Percentiles rank a stretch among this genome's conserved stretches.
These are phyloP conservation scores for Pedionomus torquatus DNA, from an alignment of 2,113 vertebrate species.

Conservation along the genomic window DNA sequence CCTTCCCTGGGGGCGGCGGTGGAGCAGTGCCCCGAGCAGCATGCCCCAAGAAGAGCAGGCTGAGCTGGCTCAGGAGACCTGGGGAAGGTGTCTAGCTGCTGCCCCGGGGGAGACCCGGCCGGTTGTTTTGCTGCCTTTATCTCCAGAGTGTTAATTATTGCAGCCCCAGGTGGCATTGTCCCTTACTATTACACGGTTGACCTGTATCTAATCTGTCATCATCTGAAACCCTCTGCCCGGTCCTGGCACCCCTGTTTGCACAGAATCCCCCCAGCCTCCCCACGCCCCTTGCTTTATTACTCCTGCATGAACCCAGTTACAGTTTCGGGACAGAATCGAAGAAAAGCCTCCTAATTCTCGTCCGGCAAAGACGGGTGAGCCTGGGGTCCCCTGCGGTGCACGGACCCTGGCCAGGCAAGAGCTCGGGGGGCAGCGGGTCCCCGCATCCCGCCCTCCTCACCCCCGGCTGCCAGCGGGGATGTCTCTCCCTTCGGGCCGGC, in stretches of 20 bases:
- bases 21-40: background rate
- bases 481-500: background rate
- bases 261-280: background rate
- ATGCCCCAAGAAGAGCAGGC: background rate
- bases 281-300: background rate
- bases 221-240: constrained; percentile 14
- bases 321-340: background rate
- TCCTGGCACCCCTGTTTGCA: background rate
- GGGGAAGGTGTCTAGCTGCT: background rate
- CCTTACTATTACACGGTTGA: constrained; percentile 50
- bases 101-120: background rate
- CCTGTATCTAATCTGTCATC: constrained; percentile 59
- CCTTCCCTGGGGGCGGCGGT: fast-evolving
- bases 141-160: constrained; percentile 48
- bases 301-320: background rate
- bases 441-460: background rate
- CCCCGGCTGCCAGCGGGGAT: background rate
- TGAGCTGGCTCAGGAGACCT: background rate
- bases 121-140: constrained; percentile 17
- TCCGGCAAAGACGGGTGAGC: background rate
- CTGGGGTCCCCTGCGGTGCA: background rate
- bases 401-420: background rate
- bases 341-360: background rate
- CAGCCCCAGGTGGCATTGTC: constrained; percentile 67
- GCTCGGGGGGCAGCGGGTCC: background rate